Conservation (phyloP, 2,888 invertebrate species). For the Dioctria linearis region DNA sequence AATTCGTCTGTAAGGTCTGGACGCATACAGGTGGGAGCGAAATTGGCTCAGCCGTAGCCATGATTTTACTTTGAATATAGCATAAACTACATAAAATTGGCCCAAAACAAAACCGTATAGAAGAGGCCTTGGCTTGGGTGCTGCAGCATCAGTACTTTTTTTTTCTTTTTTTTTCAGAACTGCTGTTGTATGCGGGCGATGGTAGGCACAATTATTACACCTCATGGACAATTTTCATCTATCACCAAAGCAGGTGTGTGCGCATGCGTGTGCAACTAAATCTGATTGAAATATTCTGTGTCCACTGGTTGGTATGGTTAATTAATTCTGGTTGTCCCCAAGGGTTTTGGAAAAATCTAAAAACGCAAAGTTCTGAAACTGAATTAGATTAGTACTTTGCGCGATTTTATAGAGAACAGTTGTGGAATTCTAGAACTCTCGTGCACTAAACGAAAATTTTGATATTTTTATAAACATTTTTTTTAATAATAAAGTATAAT, state of each 20-base stretch:
- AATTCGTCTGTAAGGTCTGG: constrained; percentile 31
- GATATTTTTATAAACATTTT: too few species aligned
- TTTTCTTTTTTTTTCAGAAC: not conserved
- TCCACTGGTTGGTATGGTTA: constrained; percentile 30
- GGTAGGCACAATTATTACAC: constrained; percentile 63
- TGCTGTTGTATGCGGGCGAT: constrained; percentile 53
- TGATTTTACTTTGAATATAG: constrained; percentile 12
- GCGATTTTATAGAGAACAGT: constrained; percentile 37
- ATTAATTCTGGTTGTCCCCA: constrained; percentile 40
- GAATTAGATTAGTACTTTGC: constrained; percentile 41
- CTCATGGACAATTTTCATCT: constrained; percentile 55
- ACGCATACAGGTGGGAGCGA: constrained; percentile 17
- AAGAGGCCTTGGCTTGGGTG: constrained; percentile 43
- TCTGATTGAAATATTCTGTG: constrained; percentile 42
- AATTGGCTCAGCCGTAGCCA: not conserved
- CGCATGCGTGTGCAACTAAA: constrained; percentile 51
- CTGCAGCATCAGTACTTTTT: constrained; percentile 5
- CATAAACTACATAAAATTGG: constrained; percentile 13
- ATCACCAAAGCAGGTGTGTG: constrained; percentile 26
- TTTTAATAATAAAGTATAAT: too few species aligned
- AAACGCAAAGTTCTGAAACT: constrained; percentile 18
- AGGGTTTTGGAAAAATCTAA: constrained; percentile 44
- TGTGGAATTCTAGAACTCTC: constrained; percentile 28
- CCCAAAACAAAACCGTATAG: not conserved
- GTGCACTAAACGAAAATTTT: not conserved